Percentiles rank a stretch among this genome's conserved stretches.
These are phyloP conservation scores for Caenorhabditis sp. DNA, from an alignment of 2,888 invertebrate genomes.

Conservation along the genomic window DNA sequence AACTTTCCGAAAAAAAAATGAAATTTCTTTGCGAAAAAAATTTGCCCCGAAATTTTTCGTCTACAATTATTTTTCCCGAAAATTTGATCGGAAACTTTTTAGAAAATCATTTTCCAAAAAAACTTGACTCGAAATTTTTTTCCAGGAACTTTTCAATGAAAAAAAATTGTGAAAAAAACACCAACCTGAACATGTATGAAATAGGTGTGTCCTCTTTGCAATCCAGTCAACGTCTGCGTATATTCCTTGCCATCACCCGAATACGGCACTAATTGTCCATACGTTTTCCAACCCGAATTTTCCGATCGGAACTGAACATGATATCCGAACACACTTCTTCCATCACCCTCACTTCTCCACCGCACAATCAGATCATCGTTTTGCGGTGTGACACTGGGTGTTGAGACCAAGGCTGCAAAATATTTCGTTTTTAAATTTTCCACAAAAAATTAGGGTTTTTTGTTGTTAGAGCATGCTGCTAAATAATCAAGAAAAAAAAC, in stretches of 20 bases:
- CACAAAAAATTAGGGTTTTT: not conserved
- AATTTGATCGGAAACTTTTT: too few relatives aligned
- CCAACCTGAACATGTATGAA: conserved; percentile 54
- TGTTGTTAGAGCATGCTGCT: not conserved
- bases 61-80: too few relatives aligned
- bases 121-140: not conserved
- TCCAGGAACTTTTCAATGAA: not conserved
- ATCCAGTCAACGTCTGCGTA: conserved; percentile 59
- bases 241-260: conserved; percentile 68
- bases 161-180: not conserved
- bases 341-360: conserved; percentile 67
- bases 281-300: conserved; percentile 54
- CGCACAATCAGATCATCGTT: conserved; percentile 63
- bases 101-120: too few relatives aligned
- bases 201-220: conserved; percentile 62
- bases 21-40: too few relatives aligned
- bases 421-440: too few relatives aligned
- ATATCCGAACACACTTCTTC: conserved; percentile 69
- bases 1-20: not conserved
- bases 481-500: not conserved
- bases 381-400: conserved; percentile 59
- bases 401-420: conserved; percentile 66
- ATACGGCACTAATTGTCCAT: conserved; percentile 68
- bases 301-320: conserved; percentile 63
- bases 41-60: too few relatives aligned